Evolutionary conservation across 2,888 invertebrate genomes (phyloP).

Genomic region (Melanostoma mellinum): DNA sequence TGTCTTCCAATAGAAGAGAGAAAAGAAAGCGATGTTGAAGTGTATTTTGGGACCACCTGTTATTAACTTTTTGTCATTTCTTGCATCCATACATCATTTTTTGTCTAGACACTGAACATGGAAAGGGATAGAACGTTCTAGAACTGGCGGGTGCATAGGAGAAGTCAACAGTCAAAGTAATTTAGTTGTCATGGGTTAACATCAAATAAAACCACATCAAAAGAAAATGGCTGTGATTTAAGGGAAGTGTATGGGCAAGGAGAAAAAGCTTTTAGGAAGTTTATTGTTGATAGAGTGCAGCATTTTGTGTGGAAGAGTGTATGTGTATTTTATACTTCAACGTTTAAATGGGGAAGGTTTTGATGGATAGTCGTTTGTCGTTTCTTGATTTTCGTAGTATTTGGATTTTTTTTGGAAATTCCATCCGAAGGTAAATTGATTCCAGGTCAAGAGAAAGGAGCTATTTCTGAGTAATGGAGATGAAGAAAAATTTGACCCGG

Average conservation of each 20-base stretch:
- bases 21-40: not conserved
- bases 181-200: constrained; percentile 68
- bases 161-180: constrained; percentile 63
- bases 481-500: not conserved
- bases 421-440: not conserved
- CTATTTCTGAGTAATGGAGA: constrained; percentile 7
- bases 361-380: constrained; percentile 50
- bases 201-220: constrained; percentile 69
- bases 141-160: constrained; percentile 4
- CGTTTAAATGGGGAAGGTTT: constrained; percentile 20
- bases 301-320: constrained; percentile 20
- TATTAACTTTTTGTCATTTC: constrained; percentile 59
- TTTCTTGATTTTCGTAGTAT: not conserved
- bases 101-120: constrained; percentile 59
- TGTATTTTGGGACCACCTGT: constrained; percentile 35
- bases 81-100: constrained; percentile 54
- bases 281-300: constrained; percentile 57
- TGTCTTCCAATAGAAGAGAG: constrained; percentile 8
- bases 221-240: constrained; percentile 28
- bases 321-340: constrained; percentile 15
- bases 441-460: constrained; percentile 5
- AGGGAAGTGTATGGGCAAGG: not conserved
- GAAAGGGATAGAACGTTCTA: constrained; percentile 4
- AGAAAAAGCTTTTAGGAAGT: constrained; percentile 63
- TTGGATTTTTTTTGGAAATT: not conserved